phyloP scores from a whole-genome alignment of 2,113 vertebrate genomes.

The Brachyistius frenatus region DNA sequence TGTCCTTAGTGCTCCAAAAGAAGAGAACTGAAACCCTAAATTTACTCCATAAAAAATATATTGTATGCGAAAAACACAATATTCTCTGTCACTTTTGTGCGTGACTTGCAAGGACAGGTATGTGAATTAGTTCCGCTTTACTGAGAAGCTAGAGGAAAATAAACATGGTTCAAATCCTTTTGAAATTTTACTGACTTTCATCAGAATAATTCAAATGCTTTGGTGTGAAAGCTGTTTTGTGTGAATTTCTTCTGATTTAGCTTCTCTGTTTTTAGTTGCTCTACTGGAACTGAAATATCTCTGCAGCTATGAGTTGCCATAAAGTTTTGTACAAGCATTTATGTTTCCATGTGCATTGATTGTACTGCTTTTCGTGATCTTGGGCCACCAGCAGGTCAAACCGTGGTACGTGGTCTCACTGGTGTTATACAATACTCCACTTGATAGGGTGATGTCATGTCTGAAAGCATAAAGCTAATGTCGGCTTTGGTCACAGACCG shows the following conservation, averaged over 20 bases:
- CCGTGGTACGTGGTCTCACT: no score
- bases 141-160: background rate
- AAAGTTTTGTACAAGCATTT: background rate
- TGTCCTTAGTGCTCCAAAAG: slow-evolving; percentile 15
- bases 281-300: background rate
- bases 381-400: no score
- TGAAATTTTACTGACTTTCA: slow-evolving; percentile 19
- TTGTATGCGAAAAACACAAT: background rate
- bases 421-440: no score
- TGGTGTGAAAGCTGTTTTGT: no score
- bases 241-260: no score
- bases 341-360: background rate
- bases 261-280: background rate
- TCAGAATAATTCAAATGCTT: slow-evolving; percentile 1
- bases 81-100: slow-evolving; percentile 21
- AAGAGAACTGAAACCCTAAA: background rate
- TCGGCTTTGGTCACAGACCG: no score
- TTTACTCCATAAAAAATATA: background rate
- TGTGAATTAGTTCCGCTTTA: slow-evolving; percentile 19
- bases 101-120: slow-evolving; percentile 38
- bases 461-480: no score
- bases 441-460: no score
- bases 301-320: background rate
- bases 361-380: background rate
- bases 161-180: no score